phyloP scores from a whole-genome alignment of 2,888 invertebrate species.

The Hirudinaria manillensis region DNA sequence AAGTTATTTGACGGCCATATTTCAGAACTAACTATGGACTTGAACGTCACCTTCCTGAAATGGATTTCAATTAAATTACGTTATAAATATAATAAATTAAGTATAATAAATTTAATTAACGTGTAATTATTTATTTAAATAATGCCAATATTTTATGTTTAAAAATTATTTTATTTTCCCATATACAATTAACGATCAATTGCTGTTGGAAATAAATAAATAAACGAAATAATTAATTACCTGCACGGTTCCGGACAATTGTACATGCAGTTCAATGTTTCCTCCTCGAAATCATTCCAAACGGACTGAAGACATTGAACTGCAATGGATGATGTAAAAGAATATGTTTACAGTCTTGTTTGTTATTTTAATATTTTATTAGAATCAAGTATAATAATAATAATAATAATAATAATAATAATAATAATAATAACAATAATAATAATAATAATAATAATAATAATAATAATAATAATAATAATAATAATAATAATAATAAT shows the following conservation, averaged over 20 bases:
- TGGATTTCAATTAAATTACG: no score
- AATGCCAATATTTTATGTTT: no score
- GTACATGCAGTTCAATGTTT: neutral
- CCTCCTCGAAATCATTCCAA: neutral
- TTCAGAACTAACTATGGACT: no score
- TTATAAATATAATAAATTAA: no score
- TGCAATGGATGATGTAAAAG: neutral
- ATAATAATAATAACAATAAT: conserved; percentile 4
- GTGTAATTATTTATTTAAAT: no score
- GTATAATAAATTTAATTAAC: no score
- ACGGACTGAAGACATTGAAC: neutral
- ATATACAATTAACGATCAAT: no score
- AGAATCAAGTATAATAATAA: neutral
- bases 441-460: neutral
- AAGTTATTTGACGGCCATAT: no score
- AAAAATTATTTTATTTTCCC: no score
- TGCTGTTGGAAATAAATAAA: no score
- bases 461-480: neutral
- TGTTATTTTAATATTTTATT: neutral
- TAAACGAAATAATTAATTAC: no score
- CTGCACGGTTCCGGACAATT: neutral
- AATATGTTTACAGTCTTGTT: neutral
- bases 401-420: conserved; percentile 7
- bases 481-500: neutral
- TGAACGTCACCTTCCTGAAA: no score